Base-by-base conservation (phyloP, 2,888 invertebrate genomes). In the Gasteruption jaculator region DNA sequence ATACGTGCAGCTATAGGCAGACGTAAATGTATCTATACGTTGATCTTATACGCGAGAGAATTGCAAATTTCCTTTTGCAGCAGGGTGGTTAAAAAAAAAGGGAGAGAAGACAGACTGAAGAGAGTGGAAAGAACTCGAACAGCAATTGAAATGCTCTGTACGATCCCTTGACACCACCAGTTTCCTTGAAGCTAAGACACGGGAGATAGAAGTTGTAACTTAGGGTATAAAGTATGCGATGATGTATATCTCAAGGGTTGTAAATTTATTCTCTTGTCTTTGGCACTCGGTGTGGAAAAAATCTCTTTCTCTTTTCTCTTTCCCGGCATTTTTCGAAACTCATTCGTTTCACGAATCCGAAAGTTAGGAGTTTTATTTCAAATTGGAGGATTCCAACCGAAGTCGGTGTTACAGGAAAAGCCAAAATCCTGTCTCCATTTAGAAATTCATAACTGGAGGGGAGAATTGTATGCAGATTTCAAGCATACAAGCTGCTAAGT, bases 31-130 rank as follows among this genome's bases (percentile, higher is more conserved):
- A 41, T 44, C 36, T 22, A 27, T 36, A 22, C 38, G 25, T 26
- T 38, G 45, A 46, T 49, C 43, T 53, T 43, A 33, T 32, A 47
- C 45, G 46, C 41, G 41, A 36, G 49, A 49, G 55, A 61, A 61
- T 61, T 61, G 58, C 53, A 56, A 61, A 59, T 60, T 58, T n/a
- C 45, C 42, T 35, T 16, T 8, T n/a, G 16, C 15, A 14, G 18
- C 18, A 31, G 34, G 38, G 43, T 24, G 33, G 26, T 30, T 12
- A 11, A n/a, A n/a, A 19, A 11, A 31, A 31, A 39, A 41, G 41
- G 27, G 20, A 27, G 33, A 45, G 35, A 34, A 16, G 34, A 16
- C 34, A 26, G 34, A 22, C 37, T 52, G 43, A 37, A 43, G 37
- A 50, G 43, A 43, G 48, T 44, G 44, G 31, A 46, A n/a, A n/a